Conservation (phyloP, 2,113 vertebrate genomes). For the Etheostoma cragini region DNA sequence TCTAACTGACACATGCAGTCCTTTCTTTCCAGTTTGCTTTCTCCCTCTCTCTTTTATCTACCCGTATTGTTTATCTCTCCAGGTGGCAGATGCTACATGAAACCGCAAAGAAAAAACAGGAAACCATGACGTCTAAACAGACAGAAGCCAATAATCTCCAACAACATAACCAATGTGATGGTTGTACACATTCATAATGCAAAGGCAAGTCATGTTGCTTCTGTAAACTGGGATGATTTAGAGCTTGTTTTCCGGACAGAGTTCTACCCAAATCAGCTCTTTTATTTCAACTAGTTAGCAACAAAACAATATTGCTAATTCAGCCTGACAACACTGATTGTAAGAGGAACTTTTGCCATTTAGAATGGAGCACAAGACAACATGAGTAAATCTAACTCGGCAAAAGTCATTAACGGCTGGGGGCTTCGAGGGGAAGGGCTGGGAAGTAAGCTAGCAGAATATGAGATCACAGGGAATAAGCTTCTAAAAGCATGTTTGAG, state of each 20-base stretch:
- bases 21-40: slow-evolving; percentile 56
- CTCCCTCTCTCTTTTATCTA: slow-evolving; percentile 59
- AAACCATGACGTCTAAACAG: slow-evolving; percentile 41
- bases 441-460: slow-evolving; percentile 59
- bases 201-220: slow-evolving; percentile 30
- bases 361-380: slow-evolving; percentile 69
- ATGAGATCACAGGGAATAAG: slow-evolving; percentile 72
- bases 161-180: slow-evolving; percentile 25
- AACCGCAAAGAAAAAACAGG: slow-evolving; percentile 39
- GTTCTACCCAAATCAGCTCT: slow-evolving; percentile 67
- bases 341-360: slow-evolving; percentile 62
- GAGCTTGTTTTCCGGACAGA: slow-evolving; percentile 49
- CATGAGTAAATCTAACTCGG: slow-evolving; percentile 72
- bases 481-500: slow-evolving; percentile 69
- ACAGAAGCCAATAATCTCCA: slow-evolving; percentile 32
- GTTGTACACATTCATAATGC: slow-evolving; percentile 44
- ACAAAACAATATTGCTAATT: slow-evolving; percentile 67
- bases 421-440: slow-evolving; percentile 43
- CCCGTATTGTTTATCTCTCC: slow-evolving; percentile 61
- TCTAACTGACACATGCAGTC: slow-evolving; percentile 67
- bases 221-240: slow-evolving; percentile 53
- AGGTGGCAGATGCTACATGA: slow-evolving; percentile 61
- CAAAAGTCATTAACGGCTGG: slow-evolving; percentile 71
- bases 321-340: slow-evolving; percentile 54
- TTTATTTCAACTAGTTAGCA: slow-evolving; percentile 56